A percentile compares a stretch with the other conserved stretches of the same genome.
Evolutionary conservation across 2,113 vertebrate species (phyloP).

Genomic region (Geococcyx californianus): DNA sequence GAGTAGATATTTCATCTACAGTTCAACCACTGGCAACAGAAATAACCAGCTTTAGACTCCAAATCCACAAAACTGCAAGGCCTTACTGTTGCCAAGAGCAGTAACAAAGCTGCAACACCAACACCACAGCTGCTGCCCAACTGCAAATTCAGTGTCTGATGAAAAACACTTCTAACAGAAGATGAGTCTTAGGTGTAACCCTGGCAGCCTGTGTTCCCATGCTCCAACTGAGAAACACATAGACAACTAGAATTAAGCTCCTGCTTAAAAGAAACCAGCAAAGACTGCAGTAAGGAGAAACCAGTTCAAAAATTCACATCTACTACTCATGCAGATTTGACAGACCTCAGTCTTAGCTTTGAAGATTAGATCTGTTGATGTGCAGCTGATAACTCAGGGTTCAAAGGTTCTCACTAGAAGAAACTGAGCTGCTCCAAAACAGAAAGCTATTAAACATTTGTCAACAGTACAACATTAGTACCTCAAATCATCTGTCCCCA

Average conservation of each 20-base stretch:
- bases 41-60: not conserved
- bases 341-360: not conserved
- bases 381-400: not conserved
- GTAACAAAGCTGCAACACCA: not conserved
- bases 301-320: not conserved
- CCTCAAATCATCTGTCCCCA: not conserved
- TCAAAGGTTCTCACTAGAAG: not conserved
- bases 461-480: not conserved
- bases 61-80: not conserved
- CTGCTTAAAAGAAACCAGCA: not conserved
- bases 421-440: not conserved
- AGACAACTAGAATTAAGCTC: not conserved
- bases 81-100: not conserved
- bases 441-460: not conserved
- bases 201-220: not conserved
- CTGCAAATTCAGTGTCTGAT: not conserved
- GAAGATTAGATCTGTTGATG: not conserved
- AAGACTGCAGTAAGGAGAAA: not conserved
- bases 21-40: not conserved
- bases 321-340: not conserved
- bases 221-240: accelerated
- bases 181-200: not conserved
- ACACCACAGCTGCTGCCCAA: not conserved
- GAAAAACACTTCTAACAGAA: not conserved
- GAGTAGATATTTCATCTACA: not conserved